Percentiles rank a stretch among this genome's conserved stretches.
phyloP scores from a whole-genome alignment of 2,888 invertebrate species.

The Dorcus hopei region DNA sequence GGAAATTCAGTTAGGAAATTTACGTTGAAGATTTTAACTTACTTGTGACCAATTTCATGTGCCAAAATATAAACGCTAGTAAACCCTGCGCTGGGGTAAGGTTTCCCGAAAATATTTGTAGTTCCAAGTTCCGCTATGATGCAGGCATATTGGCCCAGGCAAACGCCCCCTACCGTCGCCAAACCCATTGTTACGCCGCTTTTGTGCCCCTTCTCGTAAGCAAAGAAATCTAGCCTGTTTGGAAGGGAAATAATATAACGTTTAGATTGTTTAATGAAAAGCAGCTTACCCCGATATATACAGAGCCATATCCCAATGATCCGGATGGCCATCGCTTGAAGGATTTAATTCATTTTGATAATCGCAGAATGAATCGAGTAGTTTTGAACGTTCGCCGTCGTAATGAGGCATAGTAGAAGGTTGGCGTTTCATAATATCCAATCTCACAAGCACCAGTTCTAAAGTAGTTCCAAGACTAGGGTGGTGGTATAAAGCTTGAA shows the following conservation, averaged over 20 bases:
- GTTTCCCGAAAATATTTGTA: conserved; percentile 68
- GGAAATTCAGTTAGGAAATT: background rate
- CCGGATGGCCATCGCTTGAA: conserved; percentile 62
- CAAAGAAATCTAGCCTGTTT: conserved; percentile 68
- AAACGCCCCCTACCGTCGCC: conserved; percentile 77
- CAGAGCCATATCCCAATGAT: conserved; percentile 79
- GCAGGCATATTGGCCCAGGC: conserved; percentile 68
- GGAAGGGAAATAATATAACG: background rate
- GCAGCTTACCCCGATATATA: conserved; percentile 66
- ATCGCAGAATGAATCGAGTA: conserved; percentile 73
- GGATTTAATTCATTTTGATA: conserved; percentile 67
- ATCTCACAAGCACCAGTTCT: conserved; percentile 65
- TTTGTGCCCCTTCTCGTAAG: conserved; percentile 61
- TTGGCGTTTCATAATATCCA: conserved; percentile 68
- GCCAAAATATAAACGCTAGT: conserved; percentile 79
- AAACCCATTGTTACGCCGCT: conserved; percentile 77
- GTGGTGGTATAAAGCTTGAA: conserved; percentile 78
- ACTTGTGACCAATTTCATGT: conserved; percentile 84
- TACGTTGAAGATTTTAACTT: conserved; percentile 40
- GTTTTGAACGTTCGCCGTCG: conserved; percentile 62
- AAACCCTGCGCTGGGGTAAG: conserved; percentile 81
- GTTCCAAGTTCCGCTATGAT: conserved; percentile 77
- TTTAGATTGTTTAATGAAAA: background rate
- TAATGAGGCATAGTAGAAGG: conserved; percentile 61
- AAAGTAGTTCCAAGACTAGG: conserved; percentile 64